These are phyloP conservation scores for Leptopterna dolabrata DNA, from an alignment of 2,888 invertebrate genomes.

Conservation along the genomic window DNA sequence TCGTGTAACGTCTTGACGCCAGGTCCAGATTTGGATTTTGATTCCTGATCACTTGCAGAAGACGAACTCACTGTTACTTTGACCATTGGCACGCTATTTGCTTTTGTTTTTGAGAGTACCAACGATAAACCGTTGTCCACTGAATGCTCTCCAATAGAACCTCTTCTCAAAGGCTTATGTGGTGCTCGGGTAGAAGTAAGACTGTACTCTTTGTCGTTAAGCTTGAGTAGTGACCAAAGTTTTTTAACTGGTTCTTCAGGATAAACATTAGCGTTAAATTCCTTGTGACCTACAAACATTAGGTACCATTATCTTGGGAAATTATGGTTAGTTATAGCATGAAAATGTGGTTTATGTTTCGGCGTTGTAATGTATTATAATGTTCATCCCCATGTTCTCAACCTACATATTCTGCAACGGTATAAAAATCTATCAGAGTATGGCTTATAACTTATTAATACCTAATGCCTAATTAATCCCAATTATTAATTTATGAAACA, in stretches of 20 bases:
- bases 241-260: constrained; percentile 46
- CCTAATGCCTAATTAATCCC: no score
- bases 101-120: not conserved
- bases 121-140: not conserved
- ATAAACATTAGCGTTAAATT: constrained; percentile 28
- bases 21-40: not conserved
- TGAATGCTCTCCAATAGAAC: constrained; percentile 3
- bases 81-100: not conserved
- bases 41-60: not conserved
- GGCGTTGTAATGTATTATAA: no score
- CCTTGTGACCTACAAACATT: constrained; percentile 4
- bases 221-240: constrained; percentile 25
- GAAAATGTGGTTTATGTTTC: no score
- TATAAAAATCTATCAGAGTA: no score
- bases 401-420: no score
- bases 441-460: no score
- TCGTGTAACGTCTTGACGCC: not conserved
- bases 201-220: constrained; percentile 13
- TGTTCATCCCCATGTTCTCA: no score
- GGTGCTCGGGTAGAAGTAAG: not conserved
- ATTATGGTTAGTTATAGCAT: no score
- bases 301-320: not conserved
- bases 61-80: not conserved
- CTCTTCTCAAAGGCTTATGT: not conserved
- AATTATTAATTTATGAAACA: no score